Percentiles rank a stretch among this genome's conserved stretches.
These are phyloP conservation scores for Chironomus tentans DNA, from an alignment of 2,888 invertebrate genomes.

Conservation along the genomic window DNA sequence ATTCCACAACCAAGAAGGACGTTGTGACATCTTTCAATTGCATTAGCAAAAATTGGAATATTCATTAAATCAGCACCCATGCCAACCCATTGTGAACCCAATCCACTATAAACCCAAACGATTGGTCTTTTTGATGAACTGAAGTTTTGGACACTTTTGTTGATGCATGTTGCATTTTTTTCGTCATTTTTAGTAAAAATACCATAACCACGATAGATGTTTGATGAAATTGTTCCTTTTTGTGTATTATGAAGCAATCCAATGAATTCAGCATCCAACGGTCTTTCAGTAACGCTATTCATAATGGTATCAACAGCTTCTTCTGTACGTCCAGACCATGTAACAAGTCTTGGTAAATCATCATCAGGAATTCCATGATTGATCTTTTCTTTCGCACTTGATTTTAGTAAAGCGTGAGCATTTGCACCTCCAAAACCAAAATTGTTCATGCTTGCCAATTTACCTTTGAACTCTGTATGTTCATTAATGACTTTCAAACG, in stretches of 20 bases:
- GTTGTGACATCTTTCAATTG: constrained; percentile 53
- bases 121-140: constrained; percentile 59
- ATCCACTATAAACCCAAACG: constrained; percentile 85
- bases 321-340: constrained; percentile 64
- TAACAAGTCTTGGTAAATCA: constrained; percentile 56
- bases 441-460: constrained; percentile 73
- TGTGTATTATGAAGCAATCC: constrained; percentile 49
- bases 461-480: constrained; percentile 58
- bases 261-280: constrained; percentile 48
- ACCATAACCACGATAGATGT: constrained; percentile 61
- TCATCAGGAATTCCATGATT: constrained; percentile 50
- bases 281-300: constrained; percentile 48
- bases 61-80: constrained; percentile 71
- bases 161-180: constrained; percentile 34
- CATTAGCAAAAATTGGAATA: constrained; percentile 61
- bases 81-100: constrained; percentile 82
- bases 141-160: constrained; percentile 50
- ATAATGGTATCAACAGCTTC: constrained; percentile 55
- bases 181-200: constrained; percentile 38
- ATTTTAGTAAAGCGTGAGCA: constrained; percentile 58
- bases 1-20: constrained; percentile 51
- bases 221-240: constrained; percentile 46
- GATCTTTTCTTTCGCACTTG: constrained; percentile 50
- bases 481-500: constrained; percentile 52
- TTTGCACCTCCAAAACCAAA: constrained; percentile 85